These are phyloP conservation scores for Pachliopta kotzebuea DNA, from an alignment of 2,888 invertebrate genomes.

Conservation along the genomic window DNA sequence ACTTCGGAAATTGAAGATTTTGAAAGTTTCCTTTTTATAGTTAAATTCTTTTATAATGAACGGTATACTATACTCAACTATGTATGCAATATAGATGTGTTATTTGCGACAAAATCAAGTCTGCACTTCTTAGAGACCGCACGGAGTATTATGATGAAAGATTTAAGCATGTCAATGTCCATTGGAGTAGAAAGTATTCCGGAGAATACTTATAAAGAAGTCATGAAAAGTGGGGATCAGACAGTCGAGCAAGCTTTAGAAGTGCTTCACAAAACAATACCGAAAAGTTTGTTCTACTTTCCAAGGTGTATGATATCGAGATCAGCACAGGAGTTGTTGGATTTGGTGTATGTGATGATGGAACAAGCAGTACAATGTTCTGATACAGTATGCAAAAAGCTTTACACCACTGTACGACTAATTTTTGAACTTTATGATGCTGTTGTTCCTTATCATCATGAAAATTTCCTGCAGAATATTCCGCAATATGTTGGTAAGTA, in stretches of 20 bases:
- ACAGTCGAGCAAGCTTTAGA: constrained; percentile 59
- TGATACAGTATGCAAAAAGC: constrained; percentile 81
- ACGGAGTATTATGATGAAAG: constrained; percentile 87
- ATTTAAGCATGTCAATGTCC: constrained; percentile 86
- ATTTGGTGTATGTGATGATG: constrained; percentile 83
- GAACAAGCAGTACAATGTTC: constrained; percentile 83
- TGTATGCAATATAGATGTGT: constrained; percentile 85
- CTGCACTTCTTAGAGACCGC: constrained; percentile 85
- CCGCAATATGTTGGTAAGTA: constrained; percentile 91
- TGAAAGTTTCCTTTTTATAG: constrained; percentile 81
- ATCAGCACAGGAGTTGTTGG: constrained; percentile 82
- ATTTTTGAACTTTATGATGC: constrained; percentile 89
- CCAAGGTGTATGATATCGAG: constrained; percentile 82
- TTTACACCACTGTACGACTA: constrained; percentile 85
- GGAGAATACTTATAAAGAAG: constrained; percentile 32
- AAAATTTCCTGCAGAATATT: constrained; percentile 88
- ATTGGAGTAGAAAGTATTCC: constrained; percentile 74
- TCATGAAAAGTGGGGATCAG: constrained; percentile 36
- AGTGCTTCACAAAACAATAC: constrained; percentile 64
- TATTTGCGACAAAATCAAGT: constrained; percentile 89
- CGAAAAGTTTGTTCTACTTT: constrained; percentile 71
- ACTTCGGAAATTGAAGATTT: constrained; percentile 84
- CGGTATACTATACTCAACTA: constrained; percentile 84
- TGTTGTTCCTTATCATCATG: constrained; percentile 90
- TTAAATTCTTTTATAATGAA: constrained; percentile 80